phyloP scores from a whole-genome alignment of 2,797 vertebrate species.

The Tenualosa thibaudeaui region DNA sequence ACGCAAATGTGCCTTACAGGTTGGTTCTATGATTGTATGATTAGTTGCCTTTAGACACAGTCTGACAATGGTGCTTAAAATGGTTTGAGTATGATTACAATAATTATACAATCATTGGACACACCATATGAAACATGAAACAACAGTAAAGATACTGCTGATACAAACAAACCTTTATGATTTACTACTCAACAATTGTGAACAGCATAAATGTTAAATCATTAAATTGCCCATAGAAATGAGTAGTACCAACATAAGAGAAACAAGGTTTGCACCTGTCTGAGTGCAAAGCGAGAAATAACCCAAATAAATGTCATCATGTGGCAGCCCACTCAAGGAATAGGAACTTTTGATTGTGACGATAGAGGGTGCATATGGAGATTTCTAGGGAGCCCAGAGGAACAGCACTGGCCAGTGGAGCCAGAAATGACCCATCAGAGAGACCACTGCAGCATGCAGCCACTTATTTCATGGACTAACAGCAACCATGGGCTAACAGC shows the following conservation, averaged over 20 bases:
- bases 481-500: slow-evolving; percentile 68
- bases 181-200: not conserved
- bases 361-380: slow-evolving; percentile 17
- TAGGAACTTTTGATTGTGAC: not conserved
- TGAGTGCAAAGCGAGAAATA: not conserved
- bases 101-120: slow-evolving; percentile 2
- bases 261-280: not conserved
- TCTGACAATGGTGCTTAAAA: not conserved
- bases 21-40: not conserved
- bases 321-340: not conserved
- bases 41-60: not conserved
- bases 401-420: slow-evolving; percentile 37
- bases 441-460: slow-evolving; percentile 50
- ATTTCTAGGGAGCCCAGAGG: not conserved
- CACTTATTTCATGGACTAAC: slow-evolving; percentile 74
- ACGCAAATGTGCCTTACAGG: not conserved
- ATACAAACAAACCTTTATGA: not conserved
- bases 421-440: slow-evolving; percentile 41
- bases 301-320: not conserved
- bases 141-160: too few relatives aligned
- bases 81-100: not conserved
- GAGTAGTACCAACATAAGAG: not conserved
- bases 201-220: not conserved
- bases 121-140: not conserved
- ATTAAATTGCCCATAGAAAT: not conserved